Evolutionary conservation across 2,797 vertebrate species (phyloP).

Genomic region (Choloepus didactylus): DNA sequence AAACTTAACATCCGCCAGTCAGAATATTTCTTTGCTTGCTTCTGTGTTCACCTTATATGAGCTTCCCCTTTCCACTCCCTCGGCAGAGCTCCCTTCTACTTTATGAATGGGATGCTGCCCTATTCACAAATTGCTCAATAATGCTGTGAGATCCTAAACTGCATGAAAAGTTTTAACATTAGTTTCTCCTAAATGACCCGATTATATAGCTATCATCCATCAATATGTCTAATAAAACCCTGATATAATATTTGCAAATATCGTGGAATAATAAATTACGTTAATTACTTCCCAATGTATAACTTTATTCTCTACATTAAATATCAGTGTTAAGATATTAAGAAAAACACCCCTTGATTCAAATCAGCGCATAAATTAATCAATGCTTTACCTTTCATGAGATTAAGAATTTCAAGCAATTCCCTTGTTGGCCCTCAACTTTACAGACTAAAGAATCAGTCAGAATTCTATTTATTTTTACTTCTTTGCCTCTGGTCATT

Average conservation of each 20-base stretch:
- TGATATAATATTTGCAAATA: neutral
- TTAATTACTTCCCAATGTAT: neutral
- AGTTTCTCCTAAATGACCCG: neutral
- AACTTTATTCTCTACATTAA: conserved; percentile 20
- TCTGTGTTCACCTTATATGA: too few species aligned
- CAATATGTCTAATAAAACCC: neutral
- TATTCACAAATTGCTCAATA: too few species aligned
- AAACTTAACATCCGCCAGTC: too few species aligned
- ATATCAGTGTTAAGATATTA: neutral
- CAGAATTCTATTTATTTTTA: neutral
- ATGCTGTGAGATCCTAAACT: too few species aligned
- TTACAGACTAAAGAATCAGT: neutral
- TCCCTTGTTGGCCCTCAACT: neutral
- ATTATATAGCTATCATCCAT: neutral
- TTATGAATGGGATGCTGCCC: too few species aligned
- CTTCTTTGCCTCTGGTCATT: neutral
- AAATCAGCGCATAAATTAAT: conserved; percentile 23
- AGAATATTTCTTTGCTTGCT: too few species aligned
- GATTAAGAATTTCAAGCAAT: conserved; percentile 45
- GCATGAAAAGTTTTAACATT: too few species aligned
- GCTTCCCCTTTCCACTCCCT: too few species aligned
- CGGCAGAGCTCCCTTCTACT: too few species aligned
- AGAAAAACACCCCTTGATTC: neutral
- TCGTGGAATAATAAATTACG: conserved; percentile 21
- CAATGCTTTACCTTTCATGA: conserved; percentile 6